A percentile compares a stretch with the other conserved stretches of the same genome.
phyloP scores from a whole-genome alignment of 2,113 vertebrate species.

The Eurypyga helias region DNA sequence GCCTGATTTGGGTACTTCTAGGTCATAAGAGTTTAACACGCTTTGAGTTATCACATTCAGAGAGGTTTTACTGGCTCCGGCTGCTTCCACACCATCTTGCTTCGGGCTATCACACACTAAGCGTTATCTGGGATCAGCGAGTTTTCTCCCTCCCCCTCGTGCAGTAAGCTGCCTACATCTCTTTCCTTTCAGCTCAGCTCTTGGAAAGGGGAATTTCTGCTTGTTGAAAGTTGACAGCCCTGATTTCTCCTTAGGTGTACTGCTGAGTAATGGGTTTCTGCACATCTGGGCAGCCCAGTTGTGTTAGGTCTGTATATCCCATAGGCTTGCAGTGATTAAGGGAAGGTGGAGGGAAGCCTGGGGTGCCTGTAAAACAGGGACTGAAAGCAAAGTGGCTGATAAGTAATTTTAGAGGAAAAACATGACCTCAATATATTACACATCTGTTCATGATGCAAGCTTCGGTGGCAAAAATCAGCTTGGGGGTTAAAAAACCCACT shows the following conservation, averaged over 20 bases:
- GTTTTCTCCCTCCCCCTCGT: background rate
- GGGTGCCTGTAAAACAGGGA: background rate
- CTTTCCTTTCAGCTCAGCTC: background rate
- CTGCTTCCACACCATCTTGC: background rate
- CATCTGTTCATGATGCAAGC: constrained; percentile 1
- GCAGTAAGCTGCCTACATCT: background rate
- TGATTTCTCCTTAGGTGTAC: background rate
- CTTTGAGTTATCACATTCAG: background rate
- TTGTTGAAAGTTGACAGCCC: background rate
- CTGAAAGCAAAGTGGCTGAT: background rate
- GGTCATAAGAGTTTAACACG: background rate
- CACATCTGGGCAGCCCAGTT: background rate
- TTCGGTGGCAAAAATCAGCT: constrained; percentile 5
- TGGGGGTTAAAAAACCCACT: background rate
- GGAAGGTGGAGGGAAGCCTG: background rate
- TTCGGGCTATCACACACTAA: background rate
- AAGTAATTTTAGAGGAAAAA: background rate
- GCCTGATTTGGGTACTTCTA: background rate
- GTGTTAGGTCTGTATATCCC: background rate
- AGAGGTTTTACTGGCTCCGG: background rate
- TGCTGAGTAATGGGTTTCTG: background rate
- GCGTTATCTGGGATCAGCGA: background rate
- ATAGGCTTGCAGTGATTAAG: background rate
- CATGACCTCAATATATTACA: background rate
- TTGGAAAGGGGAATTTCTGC: background rate